Evolutionary conservation across 2,113 vertebrate genomes (phyloP).

Genomic region (Dascyllus trimaculatus): DNA sequence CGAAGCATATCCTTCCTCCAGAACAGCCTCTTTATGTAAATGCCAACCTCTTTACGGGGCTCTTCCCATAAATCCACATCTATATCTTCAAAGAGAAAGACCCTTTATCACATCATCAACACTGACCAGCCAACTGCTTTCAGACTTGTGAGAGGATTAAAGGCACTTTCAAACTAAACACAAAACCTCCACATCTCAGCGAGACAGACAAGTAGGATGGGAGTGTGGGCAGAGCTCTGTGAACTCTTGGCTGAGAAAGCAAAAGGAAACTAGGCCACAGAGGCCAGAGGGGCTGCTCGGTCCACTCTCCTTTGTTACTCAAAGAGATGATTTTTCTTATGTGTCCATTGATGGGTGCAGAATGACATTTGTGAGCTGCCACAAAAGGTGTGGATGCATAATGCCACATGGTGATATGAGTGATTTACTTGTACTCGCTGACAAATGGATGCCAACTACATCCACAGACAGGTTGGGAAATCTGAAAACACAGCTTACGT

Average conservation of each 20-base stretch:
- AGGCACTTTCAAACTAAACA: slow-evolving; percentile 86
- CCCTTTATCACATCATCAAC: slow-evolving; percentile 82
- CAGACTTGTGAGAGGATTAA: slow-evolving; percentile 87
- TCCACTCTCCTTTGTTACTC: slow-evolving; percentile 47
- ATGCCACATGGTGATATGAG: slow-evolving; percentile 26
- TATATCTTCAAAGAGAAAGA: slow-evolving; percentile 73
- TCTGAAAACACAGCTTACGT: slow-evolving; percentile 1
- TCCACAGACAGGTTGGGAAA: background rate
- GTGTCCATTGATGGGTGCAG: slow-evolving; percentile 43
- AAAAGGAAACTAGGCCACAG: slow-evolving; percentile 66
- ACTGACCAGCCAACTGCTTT: slow-evolving; percentile 85
- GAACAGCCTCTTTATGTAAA: slow-evolving; percentile 13
- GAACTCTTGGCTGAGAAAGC: slow-evolving; percentile 61
- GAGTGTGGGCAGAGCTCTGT: slow-evolving; percentile 61
- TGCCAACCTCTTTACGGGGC: slow-evolving; percentile 21
- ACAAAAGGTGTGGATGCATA: slow-evolving; percentile 48
- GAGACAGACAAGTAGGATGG: slow-evolving; percentile 77
- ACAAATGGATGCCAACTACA: slow-evolving; percentile 7
- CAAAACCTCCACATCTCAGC: slow-evolving; percentile 80
- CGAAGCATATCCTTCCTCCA: slow-evolving; percentile 19
- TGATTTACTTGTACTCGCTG: slow-evolving; percentile 7
- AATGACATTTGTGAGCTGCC: slow-evolving; percentile 42
- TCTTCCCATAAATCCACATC: slow-evolving; percentile 55
- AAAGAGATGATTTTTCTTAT: slow-evolving; percentile 59
- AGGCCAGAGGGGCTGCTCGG: slow-evolving; percentile 57